Conservation (phyloP, 2,113 vertebrate species). For the Fulmarus glacialis region DNA sequence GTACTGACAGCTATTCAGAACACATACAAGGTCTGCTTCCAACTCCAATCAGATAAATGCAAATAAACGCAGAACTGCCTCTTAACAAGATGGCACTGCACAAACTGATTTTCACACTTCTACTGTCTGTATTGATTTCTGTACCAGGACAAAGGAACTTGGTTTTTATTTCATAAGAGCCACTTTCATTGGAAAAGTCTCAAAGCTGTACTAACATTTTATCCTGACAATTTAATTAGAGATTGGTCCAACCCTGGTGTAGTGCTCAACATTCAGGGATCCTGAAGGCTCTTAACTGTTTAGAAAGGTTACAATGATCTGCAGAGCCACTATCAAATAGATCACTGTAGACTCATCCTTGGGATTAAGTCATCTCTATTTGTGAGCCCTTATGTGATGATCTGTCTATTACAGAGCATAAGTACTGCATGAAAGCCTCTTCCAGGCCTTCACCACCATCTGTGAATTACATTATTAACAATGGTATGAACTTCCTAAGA, state of each 20-base stretch:
- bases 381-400: slow-evolving; percentile 40
- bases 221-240: background rate
- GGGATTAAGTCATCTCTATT: slow-evolving; percentile 62
- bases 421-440: slow-evolving; percentile 63
- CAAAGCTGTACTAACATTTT: background rate
- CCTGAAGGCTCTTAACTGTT: background rate
- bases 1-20: background rate
- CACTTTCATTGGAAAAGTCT: background rate
- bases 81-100: background rate
- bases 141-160: background rate
- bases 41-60: background rate
- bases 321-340: background rate
- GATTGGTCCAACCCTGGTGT: background rate
- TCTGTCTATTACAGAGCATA: slow-evolving; percentile 26
- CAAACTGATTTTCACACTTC: background rate
- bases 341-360: slow-evolving; percentile 29
- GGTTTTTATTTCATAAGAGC: background rate
- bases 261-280: background rate
- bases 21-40: background rate
- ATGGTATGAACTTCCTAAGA: slow-evolving; percentile 58
- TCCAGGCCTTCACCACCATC: slow-evolving; percentile 55
- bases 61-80: background rate
- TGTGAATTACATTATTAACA: slow-evolving; percentile 65
- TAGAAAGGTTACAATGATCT: background rate
- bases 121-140: background rate